phyloP scores from a whole-genome alignment of 2,888 invertebrate genomes.

The Trachelus stipa region DNA sequence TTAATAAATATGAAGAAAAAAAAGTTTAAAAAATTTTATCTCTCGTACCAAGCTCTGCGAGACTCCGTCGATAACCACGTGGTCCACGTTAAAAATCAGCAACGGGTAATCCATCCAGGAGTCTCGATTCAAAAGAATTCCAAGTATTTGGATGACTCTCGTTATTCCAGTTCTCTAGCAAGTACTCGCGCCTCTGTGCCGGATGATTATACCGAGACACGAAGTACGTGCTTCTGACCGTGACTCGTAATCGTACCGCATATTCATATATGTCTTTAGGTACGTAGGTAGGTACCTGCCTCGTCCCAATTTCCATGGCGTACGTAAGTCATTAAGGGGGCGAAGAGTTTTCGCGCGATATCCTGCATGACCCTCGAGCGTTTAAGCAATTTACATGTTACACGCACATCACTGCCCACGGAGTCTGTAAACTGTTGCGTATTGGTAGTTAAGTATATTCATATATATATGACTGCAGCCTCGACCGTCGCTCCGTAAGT shows the following conservation, averaged over 20 bases:
- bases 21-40: too few relatives aligned
- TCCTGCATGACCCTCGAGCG: neutral
- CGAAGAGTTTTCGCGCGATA: neutral
- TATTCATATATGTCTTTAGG: neutral
- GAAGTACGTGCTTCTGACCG: neutral
- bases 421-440: neutral
- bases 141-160: neutral
- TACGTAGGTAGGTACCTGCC: neutral
- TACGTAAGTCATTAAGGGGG: neutral
- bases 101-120: neutral
- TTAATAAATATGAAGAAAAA: too few relatives aligned
- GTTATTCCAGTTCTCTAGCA: neutral
- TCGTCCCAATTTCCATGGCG: neutral
- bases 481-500: neutral
- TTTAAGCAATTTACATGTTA: neutral
- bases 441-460: neutral
- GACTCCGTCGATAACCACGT: neutral
- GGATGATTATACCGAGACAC: neutral
- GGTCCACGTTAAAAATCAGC: neutral
- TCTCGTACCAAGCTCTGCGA: too few relatives aligned
- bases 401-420: neutral
- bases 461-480: neutral
- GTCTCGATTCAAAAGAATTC: neutral
- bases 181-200: neutral
- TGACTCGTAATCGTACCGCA: neutral